Conservation (phyloP, 1,140 invertebrate genomes). For the Proctacanthus coquilletti region DNA sequence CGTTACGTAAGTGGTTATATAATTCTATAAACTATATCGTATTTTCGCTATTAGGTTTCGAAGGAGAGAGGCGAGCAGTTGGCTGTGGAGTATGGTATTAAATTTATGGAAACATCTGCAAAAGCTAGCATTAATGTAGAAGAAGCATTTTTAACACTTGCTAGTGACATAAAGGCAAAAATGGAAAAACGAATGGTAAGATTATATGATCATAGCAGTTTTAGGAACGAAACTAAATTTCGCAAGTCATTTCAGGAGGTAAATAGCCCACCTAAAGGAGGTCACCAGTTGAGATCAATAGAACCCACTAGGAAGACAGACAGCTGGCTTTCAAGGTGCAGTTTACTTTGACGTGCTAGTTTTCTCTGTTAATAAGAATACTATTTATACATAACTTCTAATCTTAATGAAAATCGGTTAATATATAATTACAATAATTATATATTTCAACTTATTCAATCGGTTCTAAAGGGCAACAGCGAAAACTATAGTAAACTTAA, state of each 20-base stretch:
- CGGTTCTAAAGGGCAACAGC: too few species aligned
- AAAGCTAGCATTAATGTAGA: conserved; percentile 85
- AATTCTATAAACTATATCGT: conserved; percentile 1
- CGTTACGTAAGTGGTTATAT: conserved; percentile 16
- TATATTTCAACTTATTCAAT: too few species aligned
- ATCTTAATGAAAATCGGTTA: not conserved
- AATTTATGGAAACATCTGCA: conserved; percentile 87
- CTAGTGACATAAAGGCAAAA: conserved; percentile 86
- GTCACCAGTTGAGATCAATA: conserved; percentile 48
- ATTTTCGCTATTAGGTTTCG: conserved; percentile 33
- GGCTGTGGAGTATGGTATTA: conserved; percentile 80
- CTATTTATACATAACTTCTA: not conserved
- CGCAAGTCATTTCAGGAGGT: conserved; percentile 44
- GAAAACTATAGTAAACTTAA: too few species aligned
- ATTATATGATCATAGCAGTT: conserved; percentile 9
- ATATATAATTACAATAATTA: conserved; percentile 1
- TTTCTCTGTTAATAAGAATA: not conserved
- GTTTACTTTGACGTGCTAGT: conserved; percentile 51
- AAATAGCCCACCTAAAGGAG: conserved; percentile 60
- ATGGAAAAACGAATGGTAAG: conserved; percentile 90
- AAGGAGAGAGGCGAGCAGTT: conserved; percentile 58
- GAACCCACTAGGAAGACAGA: conserved; percentile 54
- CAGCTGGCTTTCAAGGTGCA: conserved; percentile 54
- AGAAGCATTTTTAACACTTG: conserved; percentile 82
- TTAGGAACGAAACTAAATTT: conserved; percentile 1